These are phyloP conservation scores for Callospermophilus lateralis DNA, from an alignment of 2,113 vertebrate species.

Conservation along the genomic window DNA sequence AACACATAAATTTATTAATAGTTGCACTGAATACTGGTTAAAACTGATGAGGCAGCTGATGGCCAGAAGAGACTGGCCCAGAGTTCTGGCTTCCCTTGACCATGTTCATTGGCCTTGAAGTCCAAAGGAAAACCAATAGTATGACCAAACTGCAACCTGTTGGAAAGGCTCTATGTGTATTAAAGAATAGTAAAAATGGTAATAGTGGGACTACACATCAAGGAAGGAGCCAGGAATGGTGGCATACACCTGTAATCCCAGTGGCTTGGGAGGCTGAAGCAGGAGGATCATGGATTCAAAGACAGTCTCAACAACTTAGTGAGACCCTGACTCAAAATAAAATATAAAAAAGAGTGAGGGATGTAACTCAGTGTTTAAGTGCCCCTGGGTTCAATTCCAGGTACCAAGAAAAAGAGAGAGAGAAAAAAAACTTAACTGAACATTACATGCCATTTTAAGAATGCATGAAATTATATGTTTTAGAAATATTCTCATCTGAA, in stretches of 20 bases:
- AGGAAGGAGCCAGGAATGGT: background rate
- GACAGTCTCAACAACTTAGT: too few species aligned
- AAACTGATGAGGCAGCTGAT: background rate
- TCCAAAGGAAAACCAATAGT: background rate
- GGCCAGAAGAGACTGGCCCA: background rate
- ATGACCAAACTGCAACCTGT: background rate
- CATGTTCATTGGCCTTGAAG: conserved; percentile 31
- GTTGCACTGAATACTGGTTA: background rate
- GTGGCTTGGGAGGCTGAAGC: too few species aligned
- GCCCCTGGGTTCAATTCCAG: too few species aligned
- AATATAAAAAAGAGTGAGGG: too few species aligned
- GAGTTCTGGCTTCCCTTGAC: background rate
- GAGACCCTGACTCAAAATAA: too few species aligned
- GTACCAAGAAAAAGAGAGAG: too few species aligned
- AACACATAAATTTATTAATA: background rate
- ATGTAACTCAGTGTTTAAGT: too few species aligned
- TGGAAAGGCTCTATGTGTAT: background rate
- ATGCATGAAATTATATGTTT: conserved; percentile 11
- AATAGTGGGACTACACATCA: background rate
- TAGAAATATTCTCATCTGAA: conserved; percentile 50
- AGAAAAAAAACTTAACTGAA: background rate
- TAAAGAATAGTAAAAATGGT: conserved; percentile 23
- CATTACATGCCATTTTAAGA: conserved; percentile 29
- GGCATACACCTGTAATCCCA: too few species aligned
- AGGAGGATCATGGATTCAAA: too few species aligned